Evolutionary conservation across 2,797 vertebrate species (phyloP), one percentile per base, ranked within the genome.

Genomic region (Philypnodon macrostomus): DNA sequence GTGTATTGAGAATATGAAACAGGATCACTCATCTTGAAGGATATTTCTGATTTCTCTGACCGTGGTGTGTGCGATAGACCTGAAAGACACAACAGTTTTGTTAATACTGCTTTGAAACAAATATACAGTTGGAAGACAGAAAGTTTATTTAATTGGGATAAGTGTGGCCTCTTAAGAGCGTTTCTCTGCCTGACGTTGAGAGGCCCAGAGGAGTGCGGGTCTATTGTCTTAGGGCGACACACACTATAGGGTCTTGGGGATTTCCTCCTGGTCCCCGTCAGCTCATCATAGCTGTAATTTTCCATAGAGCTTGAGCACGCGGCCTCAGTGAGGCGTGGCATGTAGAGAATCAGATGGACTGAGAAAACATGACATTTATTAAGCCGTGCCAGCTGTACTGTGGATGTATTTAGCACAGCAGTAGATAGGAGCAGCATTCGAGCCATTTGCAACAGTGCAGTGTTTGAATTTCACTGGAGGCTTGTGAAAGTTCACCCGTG

Each of bases 51-150:
- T 85, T 98, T 99, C 0, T 88, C 80, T 8, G 93, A 91, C 67
- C 83, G 90, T 2, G 97, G 97, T 15, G 93, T 46, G 84, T 95
- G 94, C 23, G 95, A 92, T 47, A 99, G 70, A 71, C 97, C 97
- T 99, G 85, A 29, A 64, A 64, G 67, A 66, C 24, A 67, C 4
- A 56, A 34, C 2, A 18, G 5, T 1, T 6, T 33, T 33, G 34
- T 15, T 2, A 32, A 37, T 1, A 44, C 8, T 40, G n/a, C n/a
- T n/a, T 21, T 24, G 6, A 2, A 1, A 38, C 6, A 21, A 24
- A 23, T 16, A n/a, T 1, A 12, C 14, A 9, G 29, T 40, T 31
- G 4, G 16, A 9, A 24, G 11, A 18, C 8, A n/a, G 37, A 34
- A 34, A 39, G 12, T 11, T 1, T 12, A 10, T 30, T 31, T 32